Evolutionary conservation across 53 echinoderm and acorn worm species (phyloP).

Genomic region (Apostichopus leukothele): DNA sequence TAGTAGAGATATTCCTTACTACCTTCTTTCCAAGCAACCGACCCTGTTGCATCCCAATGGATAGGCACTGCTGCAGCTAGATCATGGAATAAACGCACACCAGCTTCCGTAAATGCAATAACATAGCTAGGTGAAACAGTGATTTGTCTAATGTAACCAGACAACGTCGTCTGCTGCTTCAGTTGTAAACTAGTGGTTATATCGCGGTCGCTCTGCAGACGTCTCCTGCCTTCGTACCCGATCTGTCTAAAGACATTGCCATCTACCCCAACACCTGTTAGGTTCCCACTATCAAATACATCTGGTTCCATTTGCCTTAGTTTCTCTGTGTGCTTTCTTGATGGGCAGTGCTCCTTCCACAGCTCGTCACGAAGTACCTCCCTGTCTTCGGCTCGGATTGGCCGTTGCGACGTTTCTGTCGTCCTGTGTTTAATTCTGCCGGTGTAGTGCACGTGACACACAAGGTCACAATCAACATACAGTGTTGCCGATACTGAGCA

Average conservation of each 20-base stretch:
- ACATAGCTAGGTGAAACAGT: not conserved
- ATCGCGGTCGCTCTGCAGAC: not conserved
- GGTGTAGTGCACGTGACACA: not conserved
- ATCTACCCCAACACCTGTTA: slow-evolving; percentile 1
- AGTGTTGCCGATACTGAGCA: not conserved
- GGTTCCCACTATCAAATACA: not conserved
- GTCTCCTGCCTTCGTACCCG: not conserved
- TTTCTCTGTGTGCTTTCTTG: not conserved
- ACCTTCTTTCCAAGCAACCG: slow-evolving; percentile 18
- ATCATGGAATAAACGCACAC: not conserved
- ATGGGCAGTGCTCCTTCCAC: slow-evolving; percentile 6
- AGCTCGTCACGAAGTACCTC: not conserved
- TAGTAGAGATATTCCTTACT: slow-evolving; percentile 23
- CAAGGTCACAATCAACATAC: not conserved
- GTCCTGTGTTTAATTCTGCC: not conserved
- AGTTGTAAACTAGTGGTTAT: not conserved
- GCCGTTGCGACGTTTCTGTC: not conserved
- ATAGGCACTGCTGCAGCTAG: not conserved
- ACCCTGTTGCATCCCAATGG: slow-evolving; percentile 12
- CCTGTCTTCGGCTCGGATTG: slow-evolving; percentile 1
- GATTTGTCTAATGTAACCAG: not conserved
- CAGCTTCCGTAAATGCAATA: slow-evolving; percentile 7
- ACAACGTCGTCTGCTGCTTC: not conserved
- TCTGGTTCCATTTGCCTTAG: not conserved
- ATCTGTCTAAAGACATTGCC: slow-evolving; percentile 8